A percentile compares a stretch with the other conserved stretches of the same genome.
Evolutionary conservation across 1,140 invertebrate species (phyloP).

Genomic region (Limonius californicus): DNA sequence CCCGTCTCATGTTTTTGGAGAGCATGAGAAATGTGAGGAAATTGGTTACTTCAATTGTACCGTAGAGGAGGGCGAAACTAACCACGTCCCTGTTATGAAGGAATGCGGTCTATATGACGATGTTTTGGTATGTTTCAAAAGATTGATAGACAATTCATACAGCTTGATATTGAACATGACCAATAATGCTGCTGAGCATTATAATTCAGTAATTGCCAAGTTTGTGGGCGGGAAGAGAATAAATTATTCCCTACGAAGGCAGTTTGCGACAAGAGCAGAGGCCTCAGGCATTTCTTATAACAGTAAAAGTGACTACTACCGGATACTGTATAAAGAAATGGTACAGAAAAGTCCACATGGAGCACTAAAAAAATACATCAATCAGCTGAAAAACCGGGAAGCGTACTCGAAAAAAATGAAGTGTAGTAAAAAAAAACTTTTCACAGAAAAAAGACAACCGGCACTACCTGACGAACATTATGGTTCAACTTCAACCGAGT

Average conservation of each 20-base stretch:
- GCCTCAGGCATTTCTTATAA: conserved; percentile 24
- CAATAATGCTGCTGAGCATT: conserved; percentile 30
- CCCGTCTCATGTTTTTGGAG: conserved; percentile 17
- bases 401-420: background rate
- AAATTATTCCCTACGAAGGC: conserved; percentile 26
- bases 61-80: background rate
- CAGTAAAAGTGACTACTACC: background rate
- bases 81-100: background rate
- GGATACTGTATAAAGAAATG: background rate
- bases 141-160: background rate
- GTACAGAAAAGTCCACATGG: no score
- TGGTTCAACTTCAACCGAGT: background rate
- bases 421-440: background rate
- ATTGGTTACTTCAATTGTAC: background rate
- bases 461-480: background rate
- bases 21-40: conserved; percentile 16
- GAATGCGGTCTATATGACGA: background rate
- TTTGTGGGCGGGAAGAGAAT: conserved; percentile 32
- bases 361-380: no score
- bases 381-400: no score
- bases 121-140: background rate
- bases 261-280: conserved; percentile 20
- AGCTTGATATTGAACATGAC: conserved; percentile 17
- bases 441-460: background rate
- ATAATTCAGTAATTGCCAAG: conserved; percentile 31